Evolutionary conservation across 2,888 invertebrate species (phyloP), one percentile per base, ranked within the genome.

Genomic region (Epistrophe eligans): DNA sequence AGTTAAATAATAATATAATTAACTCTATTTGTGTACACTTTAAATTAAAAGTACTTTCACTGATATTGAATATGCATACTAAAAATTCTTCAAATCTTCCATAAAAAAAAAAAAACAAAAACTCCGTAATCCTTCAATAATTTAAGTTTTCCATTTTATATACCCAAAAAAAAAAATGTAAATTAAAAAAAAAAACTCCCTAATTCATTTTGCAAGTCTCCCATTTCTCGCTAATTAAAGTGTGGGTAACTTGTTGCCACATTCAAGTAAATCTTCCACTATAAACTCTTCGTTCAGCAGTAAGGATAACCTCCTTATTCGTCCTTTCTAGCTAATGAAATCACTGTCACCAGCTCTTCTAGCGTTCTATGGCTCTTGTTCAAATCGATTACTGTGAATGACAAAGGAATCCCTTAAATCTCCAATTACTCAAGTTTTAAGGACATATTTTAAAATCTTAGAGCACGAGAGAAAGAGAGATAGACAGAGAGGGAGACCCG

Each of bases 391-490:
- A 85, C 82, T 85, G 89, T 84, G 89, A 89, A 89, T 89, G 88
- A 88, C 88, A 88, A 89, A 87, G 89, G 84, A 89, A 89, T 89
- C 89, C 89, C 88, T 88, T 89, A 89, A 89, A 88, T 88, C 89
- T 89, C 88, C 89, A 89, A 89, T 89, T 89, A 89, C 89, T 89
- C 89, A 89, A 89, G 85, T 88, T 89, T 88, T 88, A 89, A 89
- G 89, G 83, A 85, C 79, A 85, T 77, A 81, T 88, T 84, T 84
- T 88, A 85, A 85, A 85, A 85, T 85, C 82, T 82, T 64, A 79
- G 9, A 28, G 9, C 15, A 15, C 15, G 13, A 24, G 9, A 19
- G 32, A 28, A n/a, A 45, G 45, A 70, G 48, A 24, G 24, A 24
- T 1, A 24, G 24, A 24, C 24, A n/a, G 24, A 67, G 13, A 4